Base-by-base conservation (phyloP, 2,113 vertebrate species). In the Bos taurus region DNA sequence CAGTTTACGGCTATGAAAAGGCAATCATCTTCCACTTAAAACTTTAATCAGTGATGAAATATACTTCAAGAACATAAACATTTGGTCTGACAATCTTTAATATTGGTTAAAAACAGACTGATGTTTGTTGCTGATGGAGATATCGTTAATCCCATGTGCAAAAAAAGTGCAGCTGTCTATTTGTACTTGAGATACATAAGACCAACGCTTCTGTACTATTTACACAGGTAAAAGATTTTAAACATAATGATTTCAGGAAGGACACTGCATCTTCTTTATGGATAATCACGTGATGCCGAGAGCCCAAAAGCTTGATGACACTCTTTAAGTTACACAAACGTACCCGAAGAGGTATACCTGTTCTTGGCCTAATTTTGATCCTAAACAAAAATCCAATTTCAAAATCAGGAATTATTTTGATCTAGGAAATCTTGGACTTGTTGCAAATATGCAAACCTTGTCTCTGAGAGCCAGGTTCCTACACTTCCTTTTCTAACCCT, bases 131-230 rank as follows among this genome's bases (percentile, higher is more conserved):
- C 85, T 90, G 43, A 96, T 92, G 67, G 77, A 97, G 95, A 30
- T 93, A 95, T 96, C 94, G 71, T 97, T 96, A 98, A 97, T 60
- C 94, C 93, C 15, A 23, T 98, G 97, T 98, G 97, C 96, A 98
- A 98, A 96, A 95, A 97, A 95, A 95, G 83, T 91, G 95, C 33
- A 86, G 95, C 91, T 97, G 13, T 97, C 98, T 97, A 96, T 97
- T 97, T 91, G 85, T 98, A 98, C 94, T 98, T 98, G 97, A 98
- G 98, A 98, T 88, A 98, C 21, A 6, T 97, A 98, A 95, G 91
- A 98, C 94, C 98, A 96, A 98, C 94, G 98, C 97, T 96, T 97
- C 21, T 98, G 88, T 82, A 98, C 88, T 98, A 98, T 99, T 98
- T 98, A 99, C 98, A 99, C 91, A 88, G 64, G 93, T 97, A 93